phyloP scores from a whole-genome alignment of 2,113 vertebrate genomes.

The Turnix velox region DNA sequence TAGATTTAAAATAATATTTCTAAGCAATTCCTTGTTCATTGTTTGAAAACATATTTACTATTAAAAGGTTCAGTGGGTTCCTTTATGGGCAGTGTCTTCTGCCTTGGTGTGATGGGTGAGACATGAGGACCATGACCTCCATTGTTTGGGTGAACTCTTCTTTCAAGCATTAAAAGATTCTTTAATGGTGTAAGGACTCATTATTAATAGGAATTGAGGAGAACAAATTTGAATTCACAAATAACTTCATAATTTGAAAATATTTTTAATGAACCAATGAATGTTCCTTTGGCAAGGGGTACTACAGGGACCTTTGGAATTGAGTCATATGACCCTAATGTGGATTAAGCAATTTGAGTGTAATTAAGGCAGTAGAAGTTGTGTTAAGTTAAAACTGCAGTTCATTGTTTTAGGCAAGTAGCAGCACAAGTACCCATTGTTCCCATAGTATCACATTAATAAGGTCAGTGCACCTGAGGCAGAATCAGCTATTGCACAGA shows the following conservation, averaged over 20 bases:
- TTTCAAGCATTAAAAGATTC: background rate
- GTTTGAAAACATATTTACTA: background rate
- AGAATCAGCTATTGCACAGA: background rate
- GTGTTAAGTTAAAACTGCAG: background rate
- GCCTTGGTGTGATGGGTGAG: background rate
- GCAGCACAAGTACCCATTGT: background rate
- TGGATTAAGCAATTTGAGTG: background rate
- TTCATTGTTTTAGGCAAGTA: background rate
- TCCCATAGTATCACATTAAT: background rate
- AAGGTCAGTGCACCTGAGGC: background rate
- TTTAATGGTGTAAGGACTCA: background rate
- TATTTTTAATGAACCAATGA: background rate
- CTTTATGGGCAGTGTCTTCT: too few relatives aligned
- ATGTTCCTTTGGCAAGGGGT: background rate
- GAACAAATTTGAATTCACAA: conserved; percentile 8
- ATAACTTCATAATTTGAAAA: background rate
- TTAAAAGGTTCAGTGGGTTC: background rate
- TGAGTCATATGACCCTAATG: background rate
- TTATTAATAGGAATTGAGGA: background rate
- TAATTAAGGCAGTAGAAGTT: background rate
- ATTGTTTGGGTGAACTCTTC: background rate
- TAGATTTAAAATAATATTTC: background rate
- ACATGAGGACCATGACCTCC: too few relatives aligned
- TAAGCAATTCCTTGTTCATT: background rate
- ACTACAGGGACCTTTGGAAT: background rate